These are phyloP conservation scores for Ceratina japonica DNA, from an alignment of 1,140 invertebrate genomes.

Conservation along the genomic window DNA sequence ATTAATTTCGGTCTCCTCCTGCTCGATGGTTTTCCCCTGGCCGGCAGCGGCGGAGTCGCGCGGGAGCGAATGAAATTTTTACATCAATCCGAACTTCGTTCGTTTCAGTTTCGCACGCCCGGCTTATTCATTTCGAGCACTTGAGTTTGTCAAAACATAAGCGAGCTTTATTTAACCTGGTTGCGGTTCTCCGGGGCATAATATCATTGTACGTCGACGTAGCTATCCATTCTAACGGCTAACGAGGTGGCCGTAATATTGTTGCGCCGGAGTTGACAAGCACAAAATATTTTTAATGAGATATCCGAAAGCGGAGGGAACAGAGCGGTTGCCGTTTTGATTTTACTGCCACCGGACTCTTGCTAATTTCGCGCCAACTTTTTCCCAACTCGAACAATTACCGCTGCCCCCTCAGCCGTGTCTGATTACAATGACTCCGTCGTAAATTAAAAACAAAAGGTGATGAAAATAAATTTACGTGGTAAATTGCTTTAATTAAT, in stretches of 20 bases:
- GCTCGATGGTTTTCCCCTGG: too few species aligned
- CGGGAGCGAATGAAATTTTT: neutral
- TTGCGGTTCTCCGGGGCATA: constrained; percentile 38
- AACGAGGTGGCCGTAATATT: constrained; percentile 43
- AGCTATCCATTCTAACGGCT: constrained; percentile 38
- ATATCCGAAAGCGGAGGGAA: constrained; percentile 7
- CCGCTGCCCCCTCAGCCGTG: neutral
- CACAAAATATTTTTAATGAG: constrained; percentile 43
- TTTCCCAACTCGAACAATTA: constrained; percentile 18
- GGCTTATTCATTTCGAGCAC: constrained; percentile 22
- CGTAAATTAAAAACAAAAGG: neutral
- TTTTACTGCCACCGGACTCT: neutral
- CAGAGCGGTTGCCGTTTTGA: constrained; percentile 18
- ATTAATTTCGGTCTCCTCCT: neutral
- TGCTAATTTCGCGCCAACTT: constrained; percentile 22
- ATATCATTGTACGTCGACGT: constrained; percentile 38
- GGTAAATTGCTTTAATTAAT: too few species aligned
- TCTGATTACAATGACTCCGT: neutral
- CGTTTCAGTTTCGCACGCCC: constrained; percentile 14
- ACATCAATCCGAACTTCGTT: neutral
- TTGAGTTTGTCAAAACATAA: constrained; percentile 46
- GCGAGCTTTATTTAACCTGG: constrained; percentile 41
- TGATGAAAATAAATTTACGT: too few species aligned
- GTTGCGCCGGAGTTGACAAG: constrained; percentile 26
- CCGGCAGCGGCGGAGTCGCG: neutral